phyloP scores from a whole-genome alignment of 2,797 vertebrate genomes.

The Ctenopoma kingsleyae region DNA sequence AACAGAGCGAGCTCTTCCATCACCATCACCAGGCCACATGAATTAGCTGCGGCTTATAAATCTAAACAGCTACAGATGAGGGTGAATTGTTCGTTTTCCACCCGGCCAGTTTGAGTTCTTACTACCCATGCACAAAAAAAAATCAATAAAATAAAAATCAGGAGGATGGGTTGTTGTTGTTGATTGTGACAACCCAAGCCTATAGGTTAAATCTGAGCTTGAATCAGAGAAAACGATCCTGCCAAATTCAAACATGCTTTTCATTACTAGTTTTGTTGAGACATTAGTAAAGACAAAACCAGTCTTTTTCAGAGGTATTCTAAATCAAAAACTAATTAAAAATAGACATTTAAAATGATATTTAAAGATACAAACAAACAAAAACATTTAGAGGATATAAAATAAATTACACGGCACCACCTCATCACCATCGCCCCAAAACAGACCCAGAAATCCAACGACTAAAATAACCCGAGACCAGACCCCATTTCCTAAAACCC shows the following conservation, averaged over 20 bases:
- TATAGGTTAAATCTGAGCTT: constrained; percentile 12
- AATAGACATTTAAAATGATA: background rate
- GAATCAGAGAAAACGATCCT: background rate
- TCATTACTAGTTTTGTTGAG: constrained; percentile 17
- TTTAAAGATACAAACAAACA: background rate
- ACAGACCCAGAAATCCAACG: constrained; percentile 16
- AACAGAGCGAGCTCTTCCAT: constrained; percentile 44
- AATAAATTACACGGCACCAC: background rate
- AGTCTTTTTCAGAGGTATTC: background rate
- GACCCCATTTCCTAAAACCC: constrained; percentile 12
- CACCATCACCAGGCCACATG: constrained; percentile 50
- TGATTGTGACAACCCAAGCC: background rate
- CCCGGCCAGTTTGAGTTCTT: constrained; percentile 15
- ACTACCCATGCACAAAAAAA: constrained; percentile 7
- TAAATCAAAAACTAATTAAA: background rate
- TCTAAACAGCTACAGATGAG: constrained; percentile 56
- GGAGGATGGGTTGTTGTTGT: background rate
- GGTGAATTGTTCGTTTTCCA: constrained; percentile 45
- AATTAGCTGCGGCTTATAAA: constrained; percentile 50
- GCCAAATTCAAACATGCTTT: background rate
- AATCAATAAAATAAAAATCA: background rate
- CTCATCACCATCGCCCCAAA: constrained; percentile 12
- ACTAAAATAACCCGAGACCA: constrained; percentile 38
- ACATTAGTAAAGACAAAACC: constrained; percentile 12
- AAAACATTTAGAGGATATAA: constrained; percentile 1